Percentiles rank a stretch among this genome's conserved stretches.
These are phyloP conservation scores for Acanthurus lineatus DNA, from an alignment of 2,797 vertebrate species.

Conservation along the genomic window DNA sequence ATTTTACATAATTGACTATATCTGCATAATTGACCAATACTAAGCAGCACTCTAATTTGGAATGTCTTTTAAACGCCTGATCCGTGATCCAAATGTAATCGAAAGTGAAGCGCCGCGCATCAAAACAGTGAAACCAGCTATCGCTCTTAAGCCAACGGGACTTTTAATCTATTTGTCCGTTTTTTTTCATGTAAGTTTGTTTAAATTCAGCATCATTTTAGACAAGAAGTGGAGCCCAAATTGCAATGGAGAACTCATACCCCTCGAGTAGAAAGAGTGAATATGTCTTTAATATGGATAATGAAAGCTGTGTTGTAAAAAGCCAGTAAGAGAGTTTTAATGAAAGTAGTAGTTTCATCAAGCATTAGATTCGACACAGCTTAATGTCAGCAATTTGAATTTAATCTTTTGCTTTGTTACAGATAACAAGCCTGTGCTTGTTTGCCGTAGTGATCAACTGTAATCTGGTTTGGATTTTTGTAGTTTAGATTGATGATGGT, in stretches of 20 bases:
- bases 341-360: neutral
- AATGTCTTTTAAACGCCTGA: slow-evolving; percentile 20
- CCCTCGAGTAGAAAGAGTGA: neutral
- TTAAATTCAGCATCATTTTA: neutral
- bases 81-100: slow-evolving; percentile 17
- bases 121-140: neutral
- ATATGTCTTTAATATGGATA: neutral
- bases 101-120: neutral
- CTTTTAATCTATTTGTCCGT: neutral
- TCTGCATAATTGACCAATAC: slow-evolving; percentile 41
- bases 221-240: neutral
- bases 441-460: neutral
- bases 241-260: neutral
- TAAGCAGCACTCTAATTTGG: slow-evolving; percentile 20
- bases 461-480: neutral
- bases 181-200: neutral
- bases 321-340: neutral
- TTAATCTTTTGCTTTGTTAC: neutral
- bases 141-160: neutral
- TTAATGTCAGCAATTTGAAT: neutral
- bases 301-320: neutral
- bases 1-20: slow-evolving; percentile 53
- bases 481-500: too few relatives aligned
- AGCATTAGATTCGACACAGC: neutral
- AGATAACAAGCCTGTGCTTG: neutral